These are phyloP conservation scores for Drosophila mulleri DNA, from an alignment of 2,888 invertebrate genomes.

Conservation along the genomic window DNA sequence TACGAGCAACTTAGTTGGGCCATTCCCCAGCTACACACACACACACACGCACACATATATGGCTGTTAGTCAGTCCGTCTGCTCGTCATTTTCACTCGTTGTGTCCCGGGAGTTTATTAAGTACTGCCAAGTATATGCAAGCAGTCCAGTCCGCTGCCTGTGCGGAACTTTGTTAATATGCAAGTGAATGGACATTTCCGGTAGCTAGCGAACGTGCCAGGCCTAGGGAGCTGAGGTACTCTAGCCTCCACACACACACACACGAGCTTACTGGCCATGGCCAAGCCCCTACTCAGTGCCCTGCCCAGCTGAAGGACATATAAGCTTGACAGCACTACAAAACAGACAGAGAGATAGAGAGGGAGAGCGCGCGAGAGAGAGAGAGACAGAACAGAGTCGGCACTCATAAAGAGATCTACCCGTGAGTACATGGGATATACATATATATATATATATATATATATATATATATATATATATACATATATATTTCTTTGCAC, in stretches of 20 bases:
- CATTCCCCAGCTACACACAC: constrained; percentile 30
- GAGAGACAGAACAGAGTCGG: background rate
- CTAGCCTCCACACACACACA: constrained; percentile 2
- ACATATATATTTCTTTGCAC: constrained; percentile 48
- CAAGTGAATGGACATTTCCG: constrained; percentile 82
- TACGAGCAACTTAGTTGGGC: constrained; percentile 65
- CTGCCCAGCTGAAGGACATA: constrained; percentile 34
- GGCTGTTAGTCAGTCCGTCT: constrained; percentile 22
- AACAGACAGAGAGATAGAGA: background rate
- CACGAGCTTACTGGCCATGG: background rate
- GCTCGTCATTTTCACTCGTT: constrained; percentile 38
- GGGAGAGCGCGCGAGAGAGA: background rate
- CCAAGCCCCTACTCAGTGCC: background rate
- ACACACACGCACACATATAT: constrained; percentile 4
- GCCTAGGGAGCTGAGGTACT: constrained; percentile 13
- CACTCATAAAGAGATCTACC: constrained; percentile 10
- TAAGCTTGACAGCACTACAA: constrained; percentile 25
- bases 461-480: too few relatives aligned
- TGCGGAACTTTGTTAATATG: constrained; percentile 78
- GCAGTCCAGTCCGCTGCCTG: constrained; percentile 55
- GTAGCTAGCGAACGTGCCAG: constrained; percentile 73
- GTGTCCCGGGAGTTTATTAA: constrained; percentile 73
- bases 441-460: too few relatives aligned
- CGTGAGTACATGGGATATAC: constrained; percentile 32
- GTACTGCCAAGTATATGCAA: constrained; percentile 75